phyloP scores from a whole-genome alignment of 2,797 vertebrate species.

The Phalloptychus januarius region DNA sequence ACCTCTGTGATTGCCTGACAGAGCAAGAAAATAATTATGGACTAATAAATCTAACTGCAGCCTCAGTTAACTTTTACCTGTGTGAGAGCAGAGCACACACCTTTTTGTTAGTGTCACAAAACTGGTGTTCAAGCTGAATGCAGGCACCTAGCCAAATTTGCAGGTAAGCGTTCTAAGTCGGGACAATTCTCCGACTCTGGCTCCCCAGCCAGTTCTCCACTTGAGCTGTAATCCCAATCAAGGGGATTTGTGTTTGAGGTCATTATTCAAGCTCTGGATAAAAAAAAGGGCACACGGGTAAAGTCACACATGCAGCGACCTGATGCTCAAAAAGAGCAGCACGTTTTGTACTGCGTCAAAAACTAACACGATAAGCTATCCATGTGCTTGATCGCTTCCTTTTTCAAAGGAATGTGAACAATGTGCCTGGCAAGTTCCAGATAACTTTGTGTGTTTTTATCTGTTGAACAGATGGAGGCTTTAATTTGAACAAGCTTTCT shows the following conservation, averaged over 20 bases:
- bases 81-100: conserved; percentile 7
- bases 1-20: neutral
- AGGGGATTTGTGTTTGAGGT: conserved; percentile 72
- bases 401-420: conserved; percentile 25
- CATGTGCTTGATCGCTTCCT: neutral
- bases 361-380: conserved; percentile 3
- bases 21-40: neutral
- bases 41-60: neutral
- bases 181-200: conserved; percentile 22
- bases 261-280: conserved; percentile 46
- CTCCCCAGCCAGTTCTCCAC: conserved; percentile 30
- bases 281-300: conserved; percentile 19
- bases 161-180: conserved; percentile 45
- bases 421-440: conserved; percentile 15
- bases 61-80: neutral
- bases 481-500: neutral
- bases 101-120: conserved; percentile 11
- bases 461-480: neutral
- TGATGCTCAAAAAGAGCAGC: conserved; percentile 2
- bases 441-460: conserved; percentile 28
- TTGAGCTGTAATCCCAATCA: conserved; percentile 73
- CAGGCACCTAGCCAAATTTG: conserved; percentile 33
- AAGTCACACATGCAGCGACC: conserved; percentile 10
- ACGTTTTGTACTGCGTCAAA: conserved; percentile 19
- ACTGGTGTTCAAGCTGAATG: conserved; percentile 5